These are phyloP conservation scores for Mesoligia furuncula DNA, from an alignment of 2,888 invertebrate species.

Conservation along the genomic window DNA sequence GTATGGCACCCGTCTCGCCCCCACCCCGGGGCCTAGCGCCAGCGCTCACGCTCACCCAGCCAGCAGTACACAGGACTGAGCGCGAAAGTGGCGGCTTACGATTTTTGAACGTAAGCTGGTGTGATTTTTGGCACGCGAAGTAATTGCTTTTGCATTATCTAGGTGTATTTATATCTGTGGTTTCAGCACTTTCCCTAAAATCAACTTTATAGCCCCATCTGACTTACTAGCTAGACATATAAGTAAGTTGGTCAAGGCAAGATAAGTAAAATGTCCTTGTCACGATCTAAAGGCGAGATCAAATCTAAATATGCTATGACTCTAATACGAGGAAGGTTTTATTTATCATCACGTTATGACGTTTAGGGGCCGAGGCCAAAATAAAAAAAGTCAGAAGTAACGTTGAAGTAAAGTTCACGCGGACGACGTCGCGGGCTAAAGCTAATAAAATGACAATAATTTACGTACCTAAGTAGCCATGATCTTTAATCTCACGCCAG, in stretches of 20 bases:
- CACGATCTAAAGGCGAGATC: not conserved
- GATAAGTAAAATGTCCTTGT: not conserved
- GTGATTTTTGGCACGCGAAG: no score
- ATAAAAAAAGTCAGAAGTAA: not conserved
- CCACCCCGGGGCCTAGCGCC: no score
- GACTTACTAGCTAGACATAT: constrained; percentile 2
- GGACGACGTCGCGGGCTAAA: not conserved
- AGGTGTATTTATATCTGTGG: no score
- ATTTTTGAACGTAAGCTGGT: no score
- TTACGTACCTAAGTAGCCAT: not conserved
- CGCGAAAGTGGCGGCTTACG: no score
- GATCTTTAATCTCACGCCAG: not conserved
- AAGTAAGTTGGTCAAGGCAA: constrained; percentile 14
- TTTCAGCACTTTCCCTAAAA: constrained; percentile 1
- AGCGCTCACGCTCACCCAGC: no score
- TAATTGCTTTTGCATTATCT: no score
- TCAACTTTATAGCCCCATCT: constrained; percentile 1
- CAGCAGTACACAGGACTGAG: no score
- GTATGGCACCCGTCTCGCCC: no score
- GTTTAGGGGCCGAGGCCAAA: no score
- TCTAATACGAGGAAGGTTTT: not conserved
- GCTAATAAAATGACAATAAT: not conserved
- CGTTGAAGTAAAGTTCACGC: no score
- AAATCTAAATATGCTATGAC: not conserved
- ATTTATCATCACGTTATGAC: no score